Conservation (phyloP, 2,888 invertebrate species). For the Baccha elongata region DNA sequence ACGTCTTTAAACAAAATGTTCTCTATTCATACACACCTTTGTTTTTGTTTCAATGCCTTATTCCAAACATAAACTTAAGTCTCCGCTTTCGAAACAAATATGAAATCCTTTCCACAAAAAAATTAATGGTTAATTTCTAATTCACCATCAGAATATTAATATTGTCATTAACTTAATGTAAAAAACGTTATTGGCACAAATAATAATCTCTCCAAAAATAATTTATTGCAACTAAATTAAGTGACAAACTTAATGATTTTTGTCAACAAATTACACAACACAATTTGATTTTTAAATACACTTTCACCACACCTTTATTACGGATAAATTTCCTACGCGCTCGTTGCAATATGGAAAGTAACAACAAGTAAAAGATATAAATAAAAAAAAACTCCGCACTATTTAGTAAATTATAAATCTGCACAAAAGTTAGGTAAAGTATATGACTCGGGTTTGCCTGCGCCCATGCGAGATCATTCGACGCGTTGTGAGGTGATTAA, state of each 20-base stretch:
- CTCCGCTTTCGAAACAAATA: neutral
- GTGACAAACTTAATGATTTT: slow-evolving; percentile 21
- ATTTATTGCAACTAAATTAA: slow-evolving; percentile 20
- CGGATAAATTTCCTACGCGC: neutral
- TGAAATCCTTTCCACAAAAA: neutral
- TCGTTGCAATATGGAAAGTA: slow-evolving; percentile 61
- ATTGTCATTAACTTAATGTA: neutral
- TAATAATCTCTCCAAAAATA: slow-evolving; percentile 24
- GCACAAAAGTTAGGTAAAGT: slow-evolving; percentile 11
- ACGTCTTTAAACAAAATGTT: too few relatives aligned
- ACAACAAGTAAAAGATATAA: slow-evolving; percentile 23
- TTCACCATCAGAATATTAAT: neutral
- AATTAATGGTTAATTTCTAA: neutral
- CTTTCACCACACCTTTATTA: slow-evolving; percentile 52
- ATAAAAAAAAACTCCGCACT: slow-evolving; percentile 1
- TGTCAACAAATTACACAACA: slow-evolving; percentile 36
- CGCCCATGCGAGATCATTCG: slow-evolving; percentile 15
- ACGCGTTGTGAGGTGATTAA: slow-evolving; percentile 19
- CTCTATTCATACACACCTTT: too few relatives aligned
- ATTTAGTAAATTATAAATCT: slow-evolving; percentile 11
- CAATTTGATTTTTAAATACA: slow-evolving; percentile 31
- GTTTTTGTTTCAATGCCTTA: too few relatives aligned
- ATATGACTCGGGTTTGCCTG: neutral
- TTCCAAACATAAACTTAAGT: too few relatives aligned
- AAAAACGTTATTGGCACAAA: slow-evolving; percentile 14